Evolutionary conservation across 2,888 invertebrate genomes (phyloP), one percentile per base, ranked within the genome.

Genomic region (Argyresthia goedartella): DNA sequence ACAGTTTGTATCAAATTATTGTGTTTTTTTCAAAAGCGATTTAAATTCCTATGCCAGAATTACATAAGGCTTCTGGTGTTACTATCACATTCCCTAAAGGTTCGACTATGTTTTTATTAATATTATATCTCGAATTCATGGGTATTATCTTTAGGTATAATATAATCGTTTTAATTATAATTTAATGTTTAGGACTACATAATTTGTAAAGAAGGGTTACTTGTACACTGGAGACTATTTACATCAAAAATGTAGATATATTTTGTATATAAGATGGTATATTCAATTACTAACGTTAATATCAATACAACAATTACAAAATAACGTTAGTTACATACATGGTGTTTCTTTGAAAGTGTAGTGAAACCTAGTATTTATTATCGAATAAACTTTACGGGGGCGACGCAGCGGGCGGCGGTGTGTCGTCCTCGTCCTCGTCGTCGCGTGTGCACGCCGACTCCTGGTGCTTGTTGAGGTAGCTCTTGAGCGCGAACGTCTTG

Each of bases 401-500:
- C 55, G 66, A 64, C 50, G 67, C 61, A 53, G 70, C 63, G 52
- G 89, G 88, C n/a, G n/a, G n/a, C n/a, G n/a, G n/a, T n/a, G n/a
- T n/a, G n/a, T n/a, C n/a, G n/a, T n/a, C n/a, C n/a, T n/a, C n/a
- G n/a, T n/a, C n/a, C n/a, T n/a, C n/a, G 54, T 88, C 91, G 66
- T 93, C 93, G 66, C 92, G 91, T 68, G 91, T 90, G 78, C 98
- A 98, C 48, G 97, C 94, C 53, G 97, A 96, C 81, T 98, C 98
- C 71, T 95, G 92, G 81, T 98, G 98, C 78, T 98, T 98, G 87
- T 96, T 97, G 60, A 98, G 91, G 88, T 98, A 98, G 67, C 97
- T 96, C 84, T 98, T 98, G 60, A 98, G 91, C 42, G 97, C 97
- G 81, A 98, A 98, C 15, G 95, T 92, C 82, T 97, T 98, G 79